Conservation (phyloP, 1,140 invertebrate species). For the Diabrotica virgifera region DNA sequence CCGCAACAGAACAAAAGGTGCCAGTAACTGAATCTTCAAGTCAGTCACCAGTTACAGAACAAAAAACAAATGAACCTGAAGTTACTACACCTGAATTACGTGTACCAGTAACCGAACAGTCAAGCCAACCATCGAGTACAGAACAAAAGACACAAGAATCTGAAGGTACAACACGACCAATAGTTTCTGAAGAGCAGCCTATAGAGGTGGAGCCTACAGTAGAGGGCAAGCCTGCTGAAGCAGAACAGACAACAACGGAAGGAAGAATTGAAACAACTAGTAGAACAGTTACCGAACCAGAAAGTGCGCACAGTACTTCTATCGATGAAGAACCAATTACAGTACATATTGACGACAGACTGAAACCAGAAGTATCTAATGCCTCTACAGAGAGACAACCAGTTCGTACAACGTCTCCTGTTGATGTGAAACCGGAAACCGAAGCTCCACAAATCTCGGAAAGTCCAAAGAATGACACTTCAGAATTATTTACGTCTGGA, state of each 20-base stretch:
- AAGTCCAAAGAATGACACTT: constrained; percentile 22
- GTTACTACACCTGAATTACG: too few relatives aligned
- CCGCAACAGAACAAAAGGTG: too few relatives aligned
- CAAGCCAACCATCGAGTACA: not conserved
- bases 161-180: not conserved
- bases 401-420: not conserved
- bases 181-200: not conserved
- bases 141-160: not conserved
- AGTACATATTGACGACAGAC: constrained; percentile 16
- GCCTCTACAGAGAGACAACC: not conserved
- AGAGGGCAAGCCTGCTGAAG: constrained; percentile 9
- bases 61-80: too few relatives aligned
- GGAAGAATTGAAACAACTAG: not conserved
- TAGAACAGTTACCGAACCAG: not conserved
- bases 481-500: constrained; percentile 29
- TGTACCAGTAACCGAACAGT: not conserved
- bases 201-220: not conserved
- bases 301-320: not conserved
- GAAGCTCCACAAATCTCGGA: constrained; percentile 22
- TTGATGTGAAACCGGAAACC: constrained; percentile 7
- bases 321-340: not conserved
- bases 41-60: too few relatives aligned
- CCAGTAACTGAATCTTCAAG: too few relatives aligned
- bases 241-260: constrained; percentile 19
- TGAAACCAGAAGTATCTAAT: constrained; percentile 18